Conservation (phyloP, 2,888 invertebrate species). For the Campoplex capitator region DNA sequence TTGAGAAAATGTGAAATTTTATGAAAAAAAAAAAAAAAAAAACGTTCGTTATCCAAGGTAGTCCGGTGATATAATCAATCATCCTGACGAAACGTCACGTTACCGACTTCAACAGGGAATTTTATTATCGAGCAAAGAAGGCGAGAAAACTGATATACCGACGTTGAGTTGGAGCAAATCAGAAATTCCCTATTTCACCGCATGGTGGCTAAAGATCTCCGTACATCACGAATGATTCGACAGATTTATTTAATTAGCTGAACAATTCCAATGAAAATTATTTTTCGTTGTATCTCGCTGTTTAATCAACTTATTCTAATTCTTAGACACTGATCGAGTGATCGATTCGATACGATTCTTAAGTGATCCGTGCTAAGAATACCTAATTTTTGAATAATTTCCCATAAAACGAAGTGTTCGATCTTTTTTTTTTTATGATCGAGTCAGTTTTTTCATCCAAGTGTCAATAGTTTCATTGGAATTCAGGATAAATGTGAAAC, state of each 20-base stretch:
- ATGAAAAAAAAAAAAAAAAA: neutral
- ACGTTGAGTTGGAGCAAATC: slow-evolving; percentile 53
- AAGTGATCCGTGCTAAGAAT: neutral
- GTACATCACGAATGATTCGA: slow-evolving; percentile 26
- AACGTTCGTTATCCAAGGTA: no score
- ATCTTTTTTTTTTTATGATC: neutral
- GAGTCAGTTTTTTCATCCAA: neutral
- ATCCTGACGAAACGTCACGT: neutral
- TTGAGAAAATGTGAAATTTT: neutral
- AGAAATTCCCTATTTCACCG: slow-evolving; percentile 73
- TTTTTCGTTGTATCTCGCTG: neutral
- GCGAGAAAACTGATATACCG: slow-evolving; percentile 74
- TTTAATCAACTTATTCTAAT: neutral
- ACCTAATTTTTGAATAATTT: neutral
- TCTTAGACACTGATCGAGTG: neutral
- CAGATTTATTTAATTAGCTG: neutral
- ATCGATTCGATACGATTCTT: neutral
- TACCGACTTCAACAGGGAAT: slow-evolving; percentile 41
- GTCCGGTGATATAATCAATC: neutral
- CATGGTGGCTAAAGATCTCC: slow-evolving; percentile 75
- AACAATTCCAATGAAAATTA: neutral
- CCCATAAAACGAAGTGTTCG: neutral
- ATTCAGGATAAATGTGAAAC: slow-evolving; percentile 25
- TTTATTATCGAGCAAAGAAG: slow-evolving; percentile 52
- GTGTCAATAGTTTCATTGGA: neutral